Base-by-base conservation (phyloP, 2,888 invertebrate species). In the Dorcus parallelipipedus region DNA sequence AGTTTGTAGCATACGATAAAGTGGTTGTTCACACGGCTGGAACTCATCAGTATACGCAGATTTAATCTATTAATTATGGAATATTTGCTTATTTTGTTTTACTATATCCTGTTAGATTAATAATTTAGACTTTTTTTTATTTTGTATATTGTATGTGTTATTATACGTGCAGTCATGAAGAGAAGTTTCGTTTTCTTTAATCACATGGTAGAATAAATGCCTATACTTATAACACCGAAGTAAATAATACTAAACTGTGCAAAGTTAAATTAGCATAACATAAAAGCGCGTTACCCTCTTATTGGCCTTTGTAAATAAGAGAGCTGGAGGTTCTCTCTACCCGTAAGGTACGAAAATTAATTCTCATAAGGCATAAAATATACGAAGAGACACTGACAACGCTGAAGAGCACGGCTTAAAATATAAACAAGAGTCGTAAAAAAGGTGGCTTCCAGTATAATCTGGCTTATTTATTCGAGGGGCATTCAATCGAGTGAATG, bases 391-490 rank as follows among this genome's bases (percentile, higher is more conserved):
- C 61, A 55, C 61, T 61, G 61, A 61, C 61, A 61, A 58, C 61
- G 47, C 39, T 50, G 56, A 56, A 50, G 41, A 60, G 43, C 33
- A 38, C 38, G 49, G 42, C 47, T 52, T 52, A 58, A 60, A 52
- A 58, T 61, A 61, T 61, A 58, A 55, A 58, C 55, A 51, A 45
- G 50, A 51, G 49, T 52, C 55, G 49, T 61, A 58, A 58, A 61
- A 33, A 61, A 55, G 62, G 59, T 60, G 54, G 56, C 62, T 62
- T 53, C 62, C 52, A 61, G 59, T 57, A 56, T 62, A 62, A 62
- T 62, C 62, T 62, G 62, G 59, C 62, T 59, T 56, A 56, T 62
- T 62, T 57, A 58, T 57, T 54, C 43, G 55, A 43, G 54, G 53
- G 49, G 43, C 41, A 58, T 58, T 58, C 54, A 58, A 53, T 58